Conservation (phyloP, 2,888 invertebrate species). For the Microctonus aethiopoides region DNA sequence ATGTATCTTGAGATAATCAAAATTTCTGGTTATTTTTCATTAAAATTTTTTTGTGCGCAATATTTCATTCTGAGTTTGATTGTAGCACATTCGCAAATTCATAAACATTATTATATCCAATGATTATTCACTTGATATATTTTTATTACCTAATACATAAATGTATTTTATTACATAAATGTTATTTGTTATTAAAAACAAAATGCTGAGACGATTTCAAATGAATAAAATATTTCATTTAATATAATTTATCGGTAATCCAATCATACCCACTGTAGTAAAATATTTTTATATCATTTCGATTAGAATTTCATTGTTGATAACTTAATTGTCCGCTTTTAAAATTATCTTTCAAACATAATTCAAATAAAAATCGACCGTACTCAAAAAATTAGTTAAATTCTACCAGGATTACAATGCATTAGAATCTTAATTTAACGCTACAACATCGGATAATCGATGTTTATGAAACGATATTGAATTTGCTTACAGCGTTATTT, state of each 20-base stretch:
- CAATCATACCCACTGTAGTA: neutral
- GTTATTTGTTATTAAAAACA: neutral
- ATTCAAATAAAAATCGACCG: neutral
- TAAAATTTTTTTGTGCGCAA: slow-evolving; percentile 12
- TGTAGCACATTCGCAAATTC: neutral
- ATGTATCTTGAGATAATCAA: slow-evolving; percentile 24
- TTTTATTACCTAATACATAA: neutral
- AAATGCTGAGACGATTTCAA: neutral
- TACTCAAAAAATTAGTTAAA: neutral
- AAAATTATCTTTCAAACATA: neutral
- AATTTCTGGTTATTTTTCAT: slow-evolving; percentile 8
- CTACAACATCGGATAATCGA: neutral
- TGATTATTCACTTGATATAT: neutral
- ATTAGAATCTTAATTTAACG: neutral
- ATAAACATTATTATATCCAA: slow-evolving; percentile 1
- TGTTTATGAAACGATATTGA: neutral
- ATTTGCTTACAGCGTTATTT: neutral
- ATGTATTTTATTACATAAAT: neutral
- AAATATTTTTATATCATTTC: neutral
- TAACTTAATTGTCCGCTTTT: neutral
- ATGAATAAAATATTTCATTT: neutral
- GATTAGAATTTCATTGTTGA: neutral
- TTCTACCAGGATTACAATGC: neutral
- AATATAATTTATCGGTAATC: neutral
- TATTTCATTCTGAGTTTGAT: slow-evolving; percentile 18